Evolutionary conservation across 2,888 invertebrate genomes (phyloP).

Genomic region (Dolomedes plantarius): DNA sequence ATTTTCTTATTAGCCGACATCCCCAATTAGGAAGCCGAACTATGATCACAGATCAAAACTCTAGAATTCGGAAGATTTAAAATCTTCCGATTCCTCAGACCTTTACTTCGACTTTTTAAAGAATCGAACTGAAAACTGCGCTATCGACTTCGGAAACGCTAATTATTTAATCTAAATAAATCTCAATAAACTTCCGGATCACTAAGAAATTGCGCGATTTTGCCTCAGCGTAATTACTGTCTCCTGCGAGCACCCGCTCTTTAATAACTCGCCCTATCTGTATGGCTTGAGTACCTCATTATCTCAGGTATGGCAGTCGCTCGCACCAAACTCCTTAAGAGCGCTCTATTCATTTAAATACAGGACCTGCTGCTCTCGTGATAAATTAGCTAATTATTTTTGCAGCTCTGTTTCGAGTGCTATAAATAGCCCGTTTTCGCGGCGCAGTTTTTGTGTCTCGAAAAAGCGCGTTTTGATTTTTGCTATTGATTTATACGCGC

Average conservation of each 20-base stretch:
- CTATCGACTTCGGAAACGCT: background rate
- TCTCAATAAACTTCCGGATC: background rate
- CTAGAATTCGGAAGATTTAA: too few relatives aligned
- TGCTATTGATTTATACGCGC: background rate
- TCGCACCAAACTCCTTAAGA: background rate
- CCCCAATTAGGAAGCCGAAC: too few relatives aligned
- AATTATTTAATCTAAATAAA: background rate
- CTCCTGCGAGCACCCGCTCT: background rate
- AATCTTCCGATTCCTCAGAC: too few relatives aligned
- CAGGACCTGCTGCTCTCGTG: background rate
- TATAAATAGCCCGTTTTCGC: slow-evolving; percentile 46
- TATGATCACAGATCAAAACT: too few relatives aligned
- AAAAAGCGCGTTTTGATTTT: background rate
- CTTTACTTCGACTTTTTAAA: too few relatives aligned
- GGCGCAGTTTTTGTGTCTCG: background rate
- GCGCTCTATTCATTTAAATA: background rate
- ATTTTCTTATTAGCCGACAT: too few relatives aligned
- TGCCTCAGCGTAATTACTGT: background rate
- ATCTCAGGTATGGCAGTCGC: background rate
- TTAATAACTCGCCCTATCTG: background rate
- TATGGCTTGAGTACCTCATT: background rate
- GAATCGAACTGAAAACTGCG: too few relatives aligned
- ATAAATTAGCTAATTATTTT: slow-evolving; percentile 55
- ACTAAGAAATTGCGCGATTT: background rate
- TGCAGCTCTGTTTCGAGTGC: slow-evolving; percentile 21